Percentiles rank a stretch among this genome's conserved stretches.
phyloP scores from a whole-genome alignment of 2,888 invertebrate species.

The Gari tellinella region DNA sequence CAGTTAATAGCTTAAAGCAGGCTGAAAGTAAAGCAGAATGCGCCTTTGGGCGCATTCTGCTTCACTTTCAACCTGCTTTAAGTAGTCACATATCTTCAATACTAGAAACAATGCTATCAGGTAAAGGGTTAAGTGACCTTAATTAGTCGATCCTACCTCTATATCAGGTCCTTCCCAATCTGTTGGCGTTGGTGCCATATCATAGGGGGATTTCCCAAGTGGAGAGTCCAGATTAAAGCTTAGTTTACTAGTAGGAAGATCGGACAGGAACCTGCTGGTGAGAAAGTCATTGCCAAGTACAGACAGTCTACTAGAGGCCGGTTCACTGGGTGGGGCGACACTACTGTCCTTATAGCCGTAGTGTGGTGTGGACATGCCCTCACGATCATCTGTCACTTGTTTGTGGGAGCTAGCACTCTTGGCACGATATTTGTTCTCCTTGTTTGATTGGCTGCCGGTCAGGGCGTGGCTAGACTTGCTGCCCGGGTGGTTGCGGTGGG shows the following conservation, averaged over 20 bases:
- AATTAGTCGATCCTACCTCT: slow-evolving; percentile 60
- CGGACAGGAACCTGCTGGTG: slow-evolving; percentile 62
- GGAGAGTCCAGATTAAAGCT: slow-evolving; percentile 57
- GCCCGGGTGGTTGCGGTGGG: slow-evolving; percentile 5
- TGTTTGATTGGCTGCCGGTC: slow-evolving; percentile 6
- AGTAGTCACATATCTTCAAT: no score
- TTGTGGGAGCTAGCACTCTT: slow-evolving; percentile 12
- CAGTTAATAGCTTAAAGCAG: no score
- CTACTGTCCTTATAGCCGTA: slow-evolving; percentile 31
- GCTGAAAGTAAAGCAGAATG: no score
- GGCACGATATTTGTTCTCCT: slow-evolving; percentile 20
- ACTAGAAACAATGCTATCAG: no score
- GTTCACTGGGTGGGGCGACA: slow-evolving; percentile 36
- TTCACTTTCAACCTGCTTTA: no score
- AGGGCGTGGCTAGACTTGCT: background rate
- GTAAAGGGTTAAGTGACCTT: no score
- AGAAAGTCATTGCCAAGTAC: slow-evolving; percentile 60
- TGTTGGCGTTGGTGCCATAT: slow-evolving; percentile 27
- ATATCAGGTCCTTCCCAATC: slow-evolving; percentile 61
- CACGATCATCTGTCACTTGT: slow-evolving; percentile 25
- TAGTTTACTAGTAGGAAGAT: slow-evolving; percentile 49
- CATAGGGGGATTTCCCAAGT: slow-evolving; percentile 41
- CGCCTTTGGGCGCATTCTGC: no score
- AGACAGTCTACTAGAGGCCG: slow-evolving; percentile 43
- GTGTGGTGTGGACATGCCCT: slow-evolving; percentile 35